Conservation (phyloP, 2,113 vertebrate genomes). For the Otus sunia region DNA sequence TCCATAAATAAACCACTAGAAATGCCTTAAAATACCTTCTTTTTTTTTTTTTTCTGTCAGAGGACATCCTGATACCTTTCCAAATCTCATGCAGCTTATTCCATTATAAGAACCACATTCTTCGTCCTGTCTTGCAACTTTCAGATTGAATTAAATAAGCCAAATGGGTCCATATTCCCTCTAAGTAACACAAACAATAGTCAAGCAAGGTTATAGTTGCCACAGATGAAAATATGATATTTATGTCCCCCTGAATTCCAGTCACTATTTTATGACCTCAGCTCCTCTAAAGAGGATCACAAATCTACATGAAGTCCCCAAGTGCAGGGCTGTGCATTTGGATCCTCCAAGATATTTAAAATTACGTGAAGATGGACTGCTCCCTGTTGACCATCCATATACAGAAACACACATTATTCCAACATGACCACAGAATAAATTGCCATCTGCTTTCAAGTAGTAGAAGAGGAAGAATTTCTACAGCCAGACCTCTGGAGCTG, state of each 20-base stretch:
- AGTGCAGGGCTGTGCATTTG: background rate
- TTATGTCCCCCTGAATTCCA: background rate
- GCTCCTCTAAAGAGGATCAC: background rate
- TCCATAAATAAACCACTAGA: background rate
- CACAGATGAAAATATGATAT: slow-evolving; percentile 18
- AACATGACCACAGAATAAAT: background rate
- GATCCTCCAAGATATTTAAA: slow-evolving; percentile 15
- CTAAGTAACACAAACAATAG: background rate
- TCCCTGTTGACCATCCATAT: background rate
- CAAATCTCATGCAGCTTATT: background rate
- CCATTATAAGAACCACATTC: background rate
- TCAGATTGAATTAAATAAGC: background rate
- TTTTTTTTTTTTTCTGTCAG: background rate
- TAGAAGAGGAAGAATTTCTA: background rate
- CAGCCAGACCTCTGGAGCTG: background rate
- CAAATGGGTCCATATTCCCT: background rate
- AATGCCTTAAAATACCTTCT: background rate
- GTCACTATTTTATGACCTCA: background rate
- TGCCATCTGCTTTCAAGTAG: background rate
- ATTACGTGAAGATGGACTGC: slow-evolving; percentile 2
- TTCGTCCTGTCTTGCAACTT: background rate
- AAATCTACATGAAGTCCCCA: background rate
- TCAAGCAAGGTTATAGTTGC: slow-evolving; percentile 10
- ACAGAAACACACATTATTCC: background rate
- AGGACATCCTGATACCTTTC: background rate